A percentile compares a stretch with the other conserved stretches of the same genome.
Evolutionary conservation across 2,888 invertebrate species (phyloP).

Genomic region (Aradus depressus): DNA sequence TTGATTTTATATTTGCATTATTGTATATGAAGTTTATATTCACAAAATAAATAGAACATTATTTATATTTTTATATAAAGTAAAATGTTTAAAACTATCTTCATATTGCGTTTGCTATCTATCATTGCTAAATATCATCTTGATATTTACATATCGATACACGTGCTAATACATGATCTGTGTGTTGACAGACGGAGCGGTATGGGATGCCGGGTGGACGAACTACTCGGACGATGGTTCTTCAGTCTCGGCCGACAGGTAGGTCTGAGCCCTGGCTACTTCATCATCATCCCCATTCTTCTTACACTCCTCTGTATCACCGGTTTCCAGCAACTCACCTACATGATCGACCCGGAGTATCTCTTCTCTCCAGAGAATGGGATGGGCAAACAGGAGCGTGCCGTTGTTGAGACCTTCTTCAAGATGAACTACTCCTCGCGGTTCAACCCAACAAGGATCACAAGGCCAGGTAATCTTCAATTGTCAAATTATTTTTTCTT

Average conservation of each 20-base stretch:
- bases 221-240: slow-evolving; percentile 65
- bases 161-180: no score
- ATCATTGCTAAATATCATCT: no score
- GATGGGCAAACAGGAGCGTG: slow-evolving; percentile 68
- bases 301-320: slow-evolving; percentile 71
- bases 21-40: no score
- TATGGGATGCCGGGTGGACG: slow-evolving; percentile 48
- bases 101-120: no score
- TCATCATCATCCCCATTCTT: slow-evolving; percentile 75
- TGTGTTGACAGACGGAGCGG: no score
- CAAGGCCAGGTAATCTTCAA: slow-evolving; percentile 58
- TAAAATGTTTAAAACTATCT: no score
- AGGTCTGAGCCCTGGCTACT: slow-evolving; percentile 75
- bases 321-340: slow-evolving; percentile 73
- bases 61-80: no score
- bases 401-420: slow-evolving; percentile 70
- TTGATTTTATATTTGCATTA: no score
- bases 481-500: no score
- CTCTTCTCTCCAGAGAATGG: slow-evolving; percentile 82
- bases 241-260: slow-evolving; percentile 68
- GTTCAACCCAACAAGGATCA: slow-evolving; percentile 78
- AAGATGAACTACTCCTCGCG: slow-evolving; percentile 78
- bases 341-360: slow-evolving; percentile 89
- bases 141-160: no score
- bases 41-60: no score